Evolutionary conservation across 2,797 vertebrate species (phyloP), one percentile per base, ranked within the genome.

Genomic region (Gadopsis bispinosus): DNA sequence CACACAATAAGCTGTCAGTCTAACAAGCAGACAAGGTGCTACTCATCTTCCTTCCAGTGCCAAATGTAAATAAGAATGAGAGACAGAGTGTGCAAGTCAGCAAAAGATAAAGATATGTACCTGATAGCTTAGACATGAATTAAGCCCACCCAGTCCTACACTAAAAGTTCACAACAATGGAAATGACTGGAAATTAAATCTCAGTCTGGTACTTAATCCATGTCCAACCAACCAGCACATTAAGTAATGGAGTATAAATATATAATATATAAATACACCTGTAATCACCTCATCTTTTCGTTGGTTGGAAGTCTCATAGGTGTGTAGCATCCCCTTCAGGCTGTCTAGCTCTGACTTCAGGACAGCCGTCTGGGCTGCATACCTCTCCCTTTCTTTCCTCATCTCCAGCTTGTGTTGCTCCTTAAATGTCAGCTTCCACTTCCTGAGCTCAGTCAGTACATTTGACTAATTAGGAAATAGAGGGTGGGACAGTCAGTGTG

Each of bases 241-340:
- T 5, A 17, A 45, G 16, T 22, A 26, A 13, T 62, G 3, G 7
- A 54, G 20, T 62, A 69, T 80, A n/a, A n/a, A n/a, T n/a, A n/a
- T n/a, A n/a, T n/a, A n/a, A n/a, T n/a, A n/a, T n/a, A n/a, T 33
- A 10, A 51, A 74, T 13, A 53, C 39, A 67, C 6, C 7, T 11
- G 45, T 4, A 70, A 51, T 77, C 84, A 98, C 98, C 97, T 99
- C 96, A 71, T 99, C 98, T 91, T 99, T 99, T 77, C 96, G 96
- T 69, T 95, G 92, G 89, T 95, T 90, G 75, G 97, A 98, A 3
- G 94, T 93, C 92, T 99, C 96, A 0, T 96, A 98, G 37, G 96
- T 94, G 56, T 89, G 94, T 3, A 99, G 93, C 55, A 99, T 90
- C 59, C 96, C 95, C 91, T 97, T 97, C 59, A 98, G 84, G 74